phyloP scores from a whole-genome alignment of 2,113 vertebrate species.

The Microtus richardsoni region DNA sequence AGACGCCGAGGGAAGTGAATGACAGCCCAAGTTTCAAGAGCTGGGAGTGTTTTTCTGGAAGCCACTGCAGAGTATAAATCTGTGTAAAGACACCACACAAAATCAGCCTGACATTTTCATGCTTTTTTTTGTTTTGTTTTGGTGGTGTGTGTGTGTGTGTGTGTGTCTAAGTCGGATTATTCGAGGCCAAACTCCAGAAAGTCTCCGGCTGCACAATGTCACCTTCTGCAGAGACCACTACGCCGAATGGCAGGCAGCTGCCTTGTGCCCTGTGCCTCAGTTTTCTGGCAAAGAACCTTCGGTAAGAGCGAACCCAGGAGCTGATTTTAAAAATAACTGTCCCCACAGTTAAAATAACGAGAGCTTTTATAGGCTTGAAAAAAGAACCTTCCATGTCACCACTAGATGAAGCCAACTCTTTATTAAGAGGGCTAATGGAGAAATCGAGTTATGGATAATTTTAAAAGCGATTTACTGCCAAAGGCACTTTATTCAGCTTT shows the following conservation, averaged over 20 bases:
- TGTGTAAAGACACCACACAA: background rate
- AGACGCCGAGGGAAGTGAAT: conserved; percentile 44
- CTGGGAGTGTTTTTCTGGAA: background rate
- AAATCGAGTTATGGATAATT: conserved; percentile 68
- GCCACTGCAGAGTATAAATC: rapidly evolving
- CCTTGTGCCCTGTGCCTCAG: conserved; percentile 86
- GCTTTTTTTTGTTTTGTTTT: background rate
- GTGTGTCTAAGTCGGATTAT: conserved; percentile 85
- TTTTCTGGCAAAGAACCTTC: conserved; percentile 89
- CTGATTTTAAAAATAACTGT: conserved; percentile 64
- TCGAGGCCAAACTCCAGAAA: conserved; percentile 88
- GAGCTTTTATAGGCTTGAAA: conserved; percentile 49
- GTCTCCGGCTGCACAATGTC: conserved; percentile 86
- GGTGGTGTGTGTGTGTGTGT: conserved; percentile 38
- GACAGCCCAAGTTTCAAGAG: conserved; percentile 31
- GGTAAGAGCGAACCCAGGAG: conserved; percentile 84
- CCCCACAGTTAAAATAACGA: conserved; percentile 46
- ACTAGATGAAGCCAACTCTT: conserved; percentile 63
- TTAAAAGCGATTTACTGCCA: conserved; percentile 67
- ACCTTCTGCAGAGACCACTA: conserved; percentile 87
- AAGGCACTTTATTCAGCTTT: conserved; percentile 50
- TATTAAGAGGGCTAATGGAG: conserved; percentile 71
- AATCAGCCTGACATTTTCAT: background rate
- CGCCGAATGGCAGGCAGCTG: conserved; percentile 83
- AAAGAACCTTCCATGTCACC: conserved; percentile 53